These are phyloP conservation scores for Danaus plexippus DNA, from an alignment of 1,140 invertebrate genomes.

Conservation along the genomic window DNA sequence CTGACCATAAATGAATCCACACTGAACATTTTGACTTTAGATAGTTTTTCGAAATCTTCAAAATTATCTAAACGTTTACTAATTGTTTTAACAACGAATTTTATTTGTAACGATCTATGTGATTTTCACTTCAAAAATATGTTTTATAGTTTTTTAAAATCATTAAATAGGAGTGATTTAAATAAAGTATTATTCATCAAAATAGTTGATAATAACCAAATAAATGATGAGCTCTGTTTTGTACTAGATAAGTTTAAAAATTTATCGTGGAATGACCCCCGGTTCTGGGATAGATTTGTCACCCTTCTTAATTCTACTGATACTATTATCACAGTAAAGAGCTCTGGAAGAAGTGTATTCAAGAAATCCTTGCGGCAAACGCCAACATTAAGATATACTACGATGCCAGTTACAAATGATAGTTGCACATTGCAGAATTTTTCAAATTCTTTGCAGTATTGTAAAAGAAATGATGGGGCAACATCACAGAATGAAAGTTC, in stretches of 20 bases:
- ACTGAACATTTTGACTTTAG: conserved; percentile 62
- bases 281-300: conserved; percentile 63
- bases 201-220: conserved; percentile 62
- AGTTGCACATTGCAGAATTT: conserved; percentile 66
- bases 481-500: conserved; percentile 63
- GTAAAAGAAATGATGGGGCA: conserved; percentile 56
- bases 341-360: conserved; percentile 59
- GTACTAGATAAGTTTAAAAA: conserved; percentile 65
- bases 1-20: conserved; percentile 47
- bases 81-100: conserved; percentile 64
- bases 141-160: conserved; percentile 67
- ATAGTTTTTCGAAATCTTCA: conserved; percentile 66
- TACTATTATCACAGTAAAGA: conserved; percentile 65
- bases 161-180: conserved; percentile 58
- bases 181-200: conserved; percentile 67
- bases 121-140: conserved; percentile 67
- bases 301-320: conserved; percentile 62
- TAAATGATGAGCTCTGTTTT: conserved; percentile 61
- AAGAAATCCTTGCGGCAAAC: conserved; percentile 63
- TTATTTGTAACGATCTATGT: conserved; percentile 63
- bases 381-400: conserved; percentile 62
- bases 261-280: conserved; percentile 58
- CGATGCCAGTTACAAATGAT: conserved; percentile 65
- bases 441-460: conserved; percentile 62
- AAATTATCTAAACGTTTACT: conserved; percentile 66